Evolutionary conservation across 53 echinoderm and acorn worm species (phyloP).

Genomic region (Stichopus horrens): DNA sequence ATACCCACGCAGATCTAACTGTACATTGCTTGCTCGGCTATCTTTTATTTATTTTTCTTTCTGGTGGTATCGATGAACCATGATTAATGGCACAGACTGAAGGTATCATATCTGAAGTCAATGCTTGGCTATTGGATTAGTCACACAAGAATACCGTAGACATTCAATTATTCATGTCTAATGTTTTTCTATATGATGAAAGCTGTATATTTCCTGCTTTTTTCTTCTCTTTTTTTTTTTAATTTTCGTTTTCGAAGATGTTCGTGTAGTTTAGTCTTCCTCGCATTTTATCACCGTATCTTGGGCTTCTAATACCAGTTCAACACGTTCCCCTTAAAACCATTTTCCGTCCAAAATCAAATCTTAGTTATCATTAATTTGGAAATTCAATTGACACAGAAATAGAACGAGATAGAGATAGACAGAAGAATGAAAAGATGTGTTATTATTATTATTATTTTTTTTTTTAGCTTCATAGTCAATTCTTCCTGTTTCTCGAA

Average conservation of each 20-base stretch:
- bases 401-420: not conserved
- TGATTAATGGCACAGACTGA: not conserved
- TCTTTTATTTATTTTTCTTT: not conserved
- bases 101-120: not conserved
- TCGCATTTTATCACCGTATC: conserved; percentile 7
- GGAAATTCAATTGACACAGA: not conserved
- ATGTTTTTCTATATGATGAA: not conserved
- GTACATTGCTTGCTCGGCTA: too few species aligned
- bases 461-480: not conserved
- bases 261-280: too few species aligned
- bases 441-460: not conserved
- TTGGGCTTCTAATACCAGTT: not conserved
- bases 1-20: too few species aligned
- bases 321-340: not conserved
- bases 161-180: conserved; percentile 1
- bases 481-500: too few species aligned
- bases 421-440: not conserved
- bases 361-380: not conserved
- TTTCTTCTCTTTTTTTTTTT: not conserved
- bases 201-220: not conserved
- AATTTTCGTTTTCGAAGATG: too few species aligned
- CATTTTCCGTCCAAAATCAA: not conserved
- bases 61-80: not conserved
- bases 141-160: not conserved
- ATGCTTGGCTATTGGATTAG: not conserved